Conservation (phyloP, 1,140 invertebrate species). For the Drosophila sp. region DNA sequence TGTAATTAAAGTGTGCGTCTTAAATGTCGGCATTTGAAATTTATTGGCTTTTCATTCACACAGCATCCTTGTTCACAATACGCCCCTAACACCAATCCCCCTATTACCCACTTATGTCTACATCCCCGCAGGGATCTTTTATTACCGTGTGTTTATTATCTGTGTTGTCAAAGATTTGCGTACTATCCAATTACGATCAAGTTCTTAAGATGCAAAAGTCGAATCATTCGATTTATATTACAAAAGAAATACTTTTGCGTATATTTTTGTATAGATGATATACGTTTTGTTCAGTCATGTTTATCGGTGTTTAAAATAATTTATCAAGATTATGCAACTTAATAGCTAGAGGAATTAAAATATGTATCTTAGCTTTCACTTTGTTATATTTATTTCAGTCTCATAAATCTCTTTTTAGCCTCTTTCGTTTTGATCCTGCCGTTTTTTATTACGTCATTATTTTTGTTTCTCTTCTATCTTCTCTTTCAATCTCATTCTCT, state of each 20-base stretch:
- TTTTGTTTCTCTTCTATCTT: no score
- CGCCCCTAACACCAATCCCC: not conserved
- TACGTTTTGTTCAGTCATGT: no score
- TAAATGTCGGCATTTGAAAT: constrained; percentile 70
- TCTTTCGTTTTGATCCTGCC: no score
- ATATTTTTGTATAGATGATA: no score
- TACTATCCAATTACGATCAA: constrained; percentile 1
- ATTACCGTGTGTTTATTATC: not conserved
- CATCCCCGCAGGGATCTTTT: not conserved
- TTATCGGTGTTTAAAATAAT: no score
- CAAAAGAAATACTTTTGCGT: not conserved
- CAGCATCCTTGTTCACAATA: constrained; percentile 28
- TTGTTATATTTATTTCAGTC: no score
- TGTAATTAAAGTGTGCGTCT: constrained; percentile 80
- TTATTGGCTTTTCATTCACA: constrained; percentile 68
- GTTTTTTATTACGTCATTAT: no score
- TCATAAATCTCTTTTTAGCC: no score
- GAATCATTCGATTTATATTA: not conserved
- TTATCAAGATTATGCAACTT: no score
- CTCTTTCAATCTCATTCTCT: no score
- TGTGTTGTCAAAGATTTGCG: not conserved
- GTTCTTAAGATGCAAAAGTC: not conserved
- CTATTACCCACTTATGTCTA: not conserved
- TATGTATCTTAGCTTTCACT: no score
- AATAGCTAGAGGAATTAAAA: no score